Percentiles rank a stretch among this genome's conserved stretches.
These are phyloP conservation scores for Coreoperca whiteheadi DNA, from an alignment of 2,113 vertebrate genomes.

Conservation along the genomic window DNA sequence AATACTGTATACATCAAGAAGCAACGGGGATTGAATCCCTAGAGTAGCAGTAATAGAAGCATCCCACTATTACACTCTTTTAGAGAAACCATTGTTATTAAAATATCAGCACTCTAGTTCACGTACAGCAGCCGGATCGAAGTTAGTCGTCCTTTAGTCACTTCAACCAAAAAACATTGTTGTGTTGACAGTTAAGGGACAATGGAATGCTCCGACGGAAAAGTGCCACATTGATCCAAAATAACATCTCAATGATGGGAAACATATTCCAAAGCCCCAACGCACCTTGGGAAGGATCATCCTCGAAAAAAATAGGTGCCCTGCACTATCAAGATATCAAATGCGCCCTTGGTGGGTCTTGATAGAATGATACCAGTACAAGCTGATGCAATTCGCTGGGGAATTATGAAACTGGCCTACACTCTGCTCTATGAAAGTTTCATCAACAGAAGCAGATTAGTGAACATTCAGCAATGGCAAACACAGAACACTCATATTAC, in stretches of 20 bases:
- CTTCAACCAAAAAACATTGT: neutral
- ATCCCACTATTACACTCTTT: neutral
- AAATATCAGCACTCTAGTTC: constrained; percentile 13
- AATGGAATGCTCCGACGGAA: constrained; percentile 2
- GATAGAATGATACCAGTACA: constrained; percentile 78
- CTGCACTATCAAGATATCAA: constrained; percentile 54
- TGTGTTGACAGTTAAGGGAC: constrained; percentile 37
- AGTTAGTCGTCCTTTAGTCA: constrained; percentile 21
- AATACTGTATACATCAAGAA: neutral
- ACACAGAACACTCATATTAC: constrained; percentile 6
- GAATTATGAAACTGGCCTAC: constrained; percentile 80
- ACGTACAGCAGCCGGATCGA: neutral
- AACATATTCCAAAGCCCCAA: constrained; percentile 3
- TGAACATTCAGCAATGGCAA: constrained; percentile 9
- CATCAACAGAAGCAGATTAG: constrained; percentile 35
- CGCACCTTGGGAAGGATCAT: constrained; percentile 10
- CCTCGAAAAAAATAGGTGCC: constrained; percentile 39
- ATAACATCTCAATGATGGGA: constrained; percentile 24
- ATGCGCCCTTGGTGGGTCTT: constrained; percentile 55
- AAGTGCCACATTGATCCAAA: constrained; percentile 18
- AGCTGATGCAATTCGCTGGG: constrained; percentile 80
- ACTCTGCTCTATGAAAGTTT: constrained; percentile 77
- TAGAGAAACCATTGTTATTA: neutral
- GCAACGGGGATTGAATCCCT: neutral
- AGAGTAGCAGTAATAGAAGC: neutral